phyloP scores from a whole-genome alignment of 2,797 vertebrate genomes.

The Gila robusta region DNA sequence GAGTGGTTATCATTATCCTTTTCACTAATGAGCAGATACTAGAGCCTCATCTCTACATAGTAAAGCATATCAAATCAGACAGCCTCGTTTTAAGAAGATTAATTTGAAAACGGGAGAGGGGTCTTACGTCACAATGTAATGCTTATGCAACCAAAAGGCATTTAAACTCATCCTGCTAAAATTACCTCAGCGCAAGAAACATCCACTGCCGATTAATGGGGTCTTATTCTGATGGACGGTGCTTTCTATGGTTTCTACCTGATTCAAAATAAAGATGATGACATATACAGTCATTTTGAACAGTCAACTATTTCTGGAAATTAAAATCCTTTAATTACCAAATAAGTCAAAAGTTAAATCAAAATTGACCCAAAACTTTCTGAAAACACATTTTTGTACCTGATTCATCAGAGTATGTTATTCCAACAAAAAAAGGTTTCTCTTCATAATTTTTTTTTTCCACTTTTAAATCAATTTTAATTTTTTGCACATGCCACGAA shows the following conservation, averaged over 20 bases:
- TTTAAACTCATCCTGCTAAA: constrained; percentile 34
- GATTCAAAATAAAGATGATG: not conserved
- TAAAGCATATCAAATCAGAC: constrained; percentile 64
- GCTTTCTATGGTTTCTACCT: not conserved
- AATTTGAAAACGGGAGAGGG: constrained; percentile 64
- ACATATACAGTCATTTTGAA: not conserved
- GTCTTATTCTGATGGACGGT: not conserved
- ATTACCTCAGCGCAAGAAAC: constrained; percentile 45
- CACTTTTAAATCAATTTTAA: not conserved
- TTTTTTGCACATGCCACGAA: not conserved
- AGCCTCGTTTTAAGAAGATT: constrained; percentile 67
- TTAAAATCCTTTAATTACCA: not conserved
- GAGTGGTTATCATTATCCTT: constrained; percentile 58
- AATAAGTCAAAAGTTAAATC: not conserved
- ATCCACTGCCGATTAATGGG: not conserved
- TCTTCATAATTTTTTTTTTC: not conserved
- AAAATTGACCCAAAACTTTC: not conserved
- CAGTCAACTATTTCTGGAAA: not conserved
- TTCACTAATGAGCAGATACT: constrained; percentile 50
- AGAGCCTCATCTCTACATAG: constrained; percentile 41
- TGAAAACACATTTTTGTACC: not conserved
- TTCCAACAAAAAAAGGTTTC: not conserved
- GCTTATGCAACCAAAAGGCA: constrained; percentile 58
- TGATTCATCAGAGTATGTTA: not conserved
- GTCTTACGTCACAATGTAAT: constrained; percentile 51